Conservation (phyloP, 2,113 vertebrate genomes). For the Halcyon malimbica region DNA sequence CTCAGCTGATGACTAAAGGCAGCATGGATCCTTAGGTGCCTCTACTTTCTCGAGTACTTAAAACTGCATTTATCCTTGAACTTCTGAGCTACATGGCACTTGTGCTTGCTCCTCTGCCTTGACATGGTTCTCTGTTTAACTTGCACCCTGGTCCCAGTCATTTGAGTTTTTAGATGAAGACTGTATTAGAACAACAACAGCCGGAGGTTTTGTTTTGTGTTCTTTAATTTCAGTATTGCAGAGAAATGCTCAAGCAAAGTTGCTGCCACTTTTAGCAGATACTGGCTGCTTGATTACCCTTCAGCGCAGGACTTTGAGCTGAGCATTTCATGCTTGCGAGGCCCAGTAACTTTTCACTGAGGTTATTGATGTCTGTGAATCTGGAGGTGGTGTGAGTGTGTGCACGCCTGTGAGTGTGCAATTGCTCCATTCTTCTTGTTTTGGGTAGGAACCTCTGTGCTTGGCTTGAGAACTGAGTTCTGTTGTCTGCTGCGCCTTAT, state of each 20-base stretch:
- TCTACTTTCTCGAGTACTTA: neutral
- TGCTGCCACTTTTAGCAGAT: neutral
- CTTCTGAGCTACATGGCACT: neutral
- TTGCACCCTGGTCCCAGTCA: neutral
- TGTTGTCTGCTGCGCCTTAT: neutral
- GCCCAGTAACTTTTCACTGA: neutral
- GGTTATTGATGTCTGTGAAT: neutral
- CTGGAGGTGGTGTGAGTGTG: too few relatives aligned
- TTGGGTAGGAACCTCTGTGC: neutral
- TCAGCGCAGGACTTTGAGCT: neutral
- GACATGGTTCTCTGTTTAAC: neutral
- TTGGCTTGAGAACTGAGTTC: neutral
- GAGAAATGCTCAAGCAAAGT: neutral
- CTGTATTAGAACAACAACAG: neutral
- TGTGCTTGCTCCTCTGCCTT: neutral
- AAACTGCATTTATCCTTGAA: neutral
- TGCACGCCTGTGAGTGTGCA: neutral
- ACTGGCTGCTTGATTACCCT: neutral
- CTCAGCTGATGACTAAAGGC: neutral
- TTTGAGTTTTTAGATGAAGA: neutral
- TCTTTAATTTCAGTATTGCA: neutral
- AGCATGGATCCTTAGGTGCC: neutral
- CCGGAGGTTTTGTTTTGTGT: neutral
- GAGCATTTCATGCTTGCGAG: neutral
- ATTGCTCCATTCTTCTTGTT: accelerated